These are phyloP conservation scores for Scaptodrosophila latifasciaeformis DNA, from an alignment of 2,888 invertebrate species.

Conservation along the genomic window DNA sequence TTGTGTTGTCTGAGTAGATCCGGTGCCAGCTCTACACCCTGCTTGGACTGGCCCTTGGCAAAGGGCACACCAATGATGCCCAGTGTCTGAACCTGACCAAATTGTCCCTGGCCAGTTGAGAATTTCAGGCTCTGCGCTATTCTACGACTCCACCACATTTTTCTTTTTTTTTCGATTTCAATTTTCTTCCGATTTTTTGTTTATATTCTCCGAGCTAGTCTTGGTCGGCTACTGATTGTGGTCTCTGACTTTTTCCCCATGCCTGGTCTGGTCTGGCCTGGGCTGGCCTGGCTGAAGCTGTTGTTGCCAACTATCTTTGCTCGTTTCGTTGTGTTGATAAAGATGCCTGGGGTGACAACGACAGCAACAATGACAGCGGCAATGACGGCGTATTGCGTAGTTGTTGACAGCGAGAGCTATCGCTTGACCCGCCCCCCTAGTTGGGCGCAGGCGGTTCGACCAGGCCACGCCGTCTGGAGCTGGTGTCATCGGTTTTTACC, in stretches of 20 bases:
- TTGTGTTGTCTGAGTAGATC: constrained; percentile 81
- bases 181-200: background rate
- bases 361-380: too few species aligned
- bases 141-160: constrained; percentile 44
- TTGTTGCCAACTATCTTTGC: background rate
- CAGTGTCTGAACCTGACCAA: constrained; percentile 73
- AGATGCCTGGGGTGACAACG: too few species aligned
- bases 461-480: too few species aligned
- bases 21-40: constrained; percentile 84
- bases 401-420: background rate
- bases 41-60: constrained; percentile 83
- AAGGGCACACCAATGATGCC: constrained; percentile 89
- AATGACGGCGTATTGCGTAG: background rate
- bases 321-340: background rate
- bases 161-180: background rate
- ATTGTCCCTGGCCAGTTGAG: constrained; percentile 13
- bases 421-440: background rate
- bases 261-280: background rate
- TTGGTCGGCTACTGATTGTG: background rate
- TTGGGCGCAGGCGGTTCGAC: background rate
- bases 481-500: background rate
- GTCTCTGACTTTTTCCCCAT: background rate
- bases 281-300: background rate
- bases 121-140: constrained; percentile 18
- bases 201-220: background rate